Percentiles rank a stretch among this genome's conserved stretches.
These are phyloP conservation scores for Heteromyza rotundicornis DNA, from an alignment of 2,888 invertebrate genomes.

Conservation along the genomic window DNA sequence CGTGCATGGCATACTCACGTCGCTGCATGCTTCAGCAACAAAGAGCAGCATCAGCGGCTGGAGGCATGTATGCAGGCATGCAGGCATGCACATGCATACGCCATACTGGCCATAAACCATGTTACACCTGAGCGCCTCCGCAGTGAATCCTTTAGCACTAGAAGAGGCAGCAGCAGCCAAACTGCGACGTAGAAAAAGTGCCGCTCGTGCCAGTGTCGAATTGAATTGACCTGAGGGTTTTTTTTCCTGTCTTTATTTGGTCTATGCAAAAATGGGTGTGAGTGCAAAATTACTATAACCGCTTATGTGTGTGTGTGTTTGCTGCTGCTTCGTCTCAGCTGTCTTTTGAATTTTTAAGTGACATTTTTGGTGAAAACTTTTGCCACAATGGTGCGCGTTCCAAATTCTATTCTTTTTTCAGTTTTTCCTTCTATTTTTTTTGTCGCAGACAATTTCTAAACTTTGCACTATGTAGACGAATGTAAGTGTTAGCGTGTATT, in stretches of 20 bases:
- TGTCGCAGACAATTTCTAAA: background rate
- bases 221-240: slow-evolving; percentile 5
- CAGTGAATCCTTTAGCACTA: slow-evolving; percentile 6
- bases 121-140: slow-evolving; percentile 11
- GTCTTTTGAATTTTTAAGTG: slow-evolving; percentile 1
- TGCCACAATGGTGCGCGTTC: too few relatives aligned
- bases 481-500: too few relatives aligned
- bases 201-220: slow-evolving; percentile 16
- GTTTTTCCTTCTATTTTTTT: too few relatives aligned
- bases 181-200: too few relatives aligned
- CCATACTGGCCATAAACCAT: slow-evolving; percentile 4
- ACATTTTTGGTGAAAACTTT: background rate
- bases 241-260: background rate
- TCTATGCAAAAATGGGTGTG: slow-evolving; percentile 2
- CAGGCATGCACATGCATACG: too few relatives aligned
- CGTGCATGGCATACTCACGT: slow-evolving; percentile 13
- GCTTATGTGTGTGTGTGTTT: background rate
- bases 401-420: too few relatives aligned
- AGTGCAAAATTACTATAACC: too few relatives aligned
- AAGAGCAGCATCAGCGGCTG: too few relatives aligned
- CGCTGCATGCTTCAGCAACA: too few relatives aligned
- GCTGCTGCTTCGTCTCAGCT: background rate
- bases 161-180: too few relatives aligned
- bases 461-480: background rate
- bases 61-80: too few relatives aligned